Percentiles rank a stretch among this genome's conserved stretches.
Evolutionary conservation across 2,797 vertebrate genomes (phyloP).

Genomic region (Ptychobarbus kaznakovi): DNA sequence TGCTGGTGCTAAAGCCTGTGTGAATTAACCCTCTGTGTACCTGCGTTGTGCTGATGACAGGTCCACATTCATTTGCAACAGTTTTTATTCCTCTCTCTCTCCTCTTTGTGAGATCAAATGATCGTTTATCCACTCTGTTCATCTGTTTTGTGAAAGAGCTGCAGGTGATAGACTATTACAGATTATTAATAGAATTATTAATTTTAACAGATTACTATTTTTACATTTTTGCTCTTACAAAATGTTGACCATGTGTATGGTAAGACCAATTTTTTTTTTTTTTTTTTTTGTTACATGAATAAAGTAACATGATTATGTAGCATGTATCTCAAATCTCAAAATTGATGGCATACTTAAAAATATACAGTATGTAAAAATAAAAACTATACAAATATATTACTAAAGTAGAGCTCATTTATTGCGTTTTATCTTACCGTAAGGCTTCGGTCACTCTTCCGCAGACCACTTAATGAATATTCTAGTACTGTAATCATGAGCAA

Average conservation of each 20-base stretch:
- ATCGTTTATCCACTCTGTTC: conserved; percentile 42
- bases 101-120: neutral
- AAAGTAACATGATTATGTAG: neutral
- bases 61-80: conserved; percentile 34
- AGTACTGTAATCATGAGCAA: conserved; percentile 55
- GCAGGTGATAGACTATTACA: conserved; percentile 38
- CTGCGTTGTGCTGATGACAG: conserved; percentile 44
- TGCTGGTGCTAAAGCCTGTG: conserved; percentile 53
- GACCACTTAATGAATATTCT: conserved; percentile 58
- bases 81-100: conserved; percentile 9
- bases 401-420: neutral
- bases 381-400: neutral
- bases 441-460: conserved; percentile 34
- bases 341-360: neutral
- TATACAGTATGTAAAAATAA: too few relatives aligned
- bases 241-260: neutral
- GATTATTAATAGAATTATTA: neutral
- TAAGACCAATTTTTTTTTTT: neutral
- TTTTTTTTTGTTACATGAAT: neutral
- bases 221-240: conserved; percentile 38
- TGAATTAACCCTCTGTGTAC: conserved; percentile 55
- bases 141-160: conserved; percentile 52
- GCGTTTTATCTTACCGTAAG: neutral
- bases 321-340: neutral
- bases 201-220: conserved; percentile 50